Evolutionary conservation across 2,113 vertebrate genomes (phyloP).

Genomic region (Corvus cornix): DNA sequence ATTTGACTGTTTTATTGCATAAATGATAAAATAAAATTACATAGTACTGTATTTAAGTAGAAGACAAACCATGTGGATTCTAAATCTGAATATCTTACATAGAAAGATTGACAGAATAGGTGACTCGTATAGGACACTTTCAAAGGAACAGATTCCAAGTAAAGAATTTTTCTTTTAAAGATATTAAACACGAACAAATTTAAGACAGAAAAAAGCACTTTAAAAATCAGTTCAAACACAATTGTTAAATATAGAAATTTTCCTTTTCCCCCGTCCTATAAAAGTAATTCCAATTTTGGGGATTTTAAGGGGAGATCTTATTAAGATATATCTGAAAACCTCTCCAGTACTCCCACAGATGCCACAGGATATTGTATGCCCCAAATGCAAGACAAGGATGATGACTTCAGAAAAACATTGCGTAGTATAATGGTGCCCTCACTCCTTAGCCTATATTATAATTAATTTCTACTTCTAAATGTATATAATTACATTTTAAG

Average conservation of each 20-base stretch:
- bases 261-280: background rate
- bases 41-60: background rate
- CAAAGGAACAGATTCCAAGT: background rate
- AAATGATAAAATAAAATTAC: background rate
- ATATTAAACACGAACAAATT: background rate
- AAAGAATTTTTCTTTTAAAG: background rate
- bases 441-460: conserved; percentile 24
- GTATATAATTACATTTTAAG: conserved; percentile 59
- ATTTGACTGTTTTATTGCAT: background rate
- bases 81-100: background rate
- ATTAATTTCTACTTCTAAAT: conserved; percentile 51
- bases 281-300: background rate
- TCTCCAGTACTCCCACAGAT: background rate
- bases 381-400: background rate
- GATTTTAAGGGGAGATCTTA: background rate
- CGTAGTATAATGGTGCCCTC: background rate
- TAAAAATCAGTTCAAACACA: background rate
- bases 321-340: background rate
- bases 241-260: background rate
- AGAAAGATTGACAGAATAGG: background rate
- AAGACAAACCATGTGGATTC: background rate
- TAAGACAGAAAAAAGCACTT: background rate
- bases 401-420: conserved; percentile 6
- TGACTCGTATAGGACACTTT: background rate
- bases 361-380: background rate